Conservation (phyloP, 2,113 vertebrate genomes). For the Tyto alba region DNA sequence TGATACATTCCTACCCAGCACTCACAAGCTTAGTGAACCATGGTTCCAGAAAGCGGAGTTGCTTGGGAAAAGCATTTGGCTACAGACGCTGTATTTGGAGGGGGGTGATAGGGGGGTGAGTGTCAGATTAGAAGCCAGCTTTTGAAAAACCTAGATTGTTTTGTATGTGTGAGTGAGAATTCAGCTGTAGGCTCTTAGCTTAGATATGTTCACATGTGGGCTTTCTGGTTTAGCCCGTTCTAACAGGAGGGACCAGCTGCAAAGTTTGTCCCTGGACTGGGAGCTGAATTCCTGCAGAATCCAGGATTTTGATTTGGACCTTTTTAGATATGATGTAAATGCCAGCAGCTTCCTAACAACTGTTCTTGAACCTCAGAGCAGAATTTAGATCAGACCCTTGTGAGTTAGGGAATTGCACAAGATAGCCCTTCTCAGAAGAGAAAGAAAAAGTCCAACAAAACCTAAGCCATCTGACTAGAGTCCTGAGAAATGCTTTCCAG, state of each 20-base stretch:
- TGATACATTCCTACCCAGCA: neutral
- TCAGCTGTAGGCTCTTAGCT: conserved; percentile 29
- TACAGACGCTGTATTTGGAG: neutral
- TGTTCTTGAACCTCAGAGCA: conserved; percentile 2
- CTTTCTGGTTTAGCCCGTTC: neutral
- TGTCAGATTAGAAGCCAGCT: neutral
- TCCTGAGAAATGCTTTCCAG: conserved; percentile 42
- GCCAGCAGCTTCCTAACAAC: conserved; percentile 52
- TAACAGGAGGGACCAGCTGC: conserved; percentile 45
- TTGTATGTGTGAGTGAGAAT: neutral
- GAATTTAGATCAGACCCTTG: conserved; percentile 18
- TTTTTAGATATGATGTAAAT: conserved; percentile 33
- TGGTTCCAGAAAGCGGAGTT: conserved; percentile 1
- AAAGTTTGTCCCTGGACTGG: neutral
- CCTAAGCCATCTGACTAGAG: conserved; percentile 16
- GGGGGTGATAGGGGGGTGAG: neutral
- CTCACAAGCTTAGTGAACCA: neutral
- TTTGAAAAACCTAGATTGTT: conserved; percentile 2
- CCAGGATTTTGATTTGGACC: conserved; percentile 3
- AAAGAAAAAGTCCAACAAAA: conserved; percentile 22
- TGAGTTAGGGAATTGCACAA: conserved; percentile 16
- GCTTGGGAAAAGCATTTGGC: conserved; percentile 37
- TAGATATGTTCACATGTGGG: conserved; percentile 15
- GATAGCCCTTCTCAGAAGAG: conserved; percentile 18
- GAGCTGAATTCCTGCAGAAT: conserved; percentile 37